Percentiles rank a stretch among this genome's conserved stretches.
These are phyloP conservation scores for Nemurella pictetii DNA, from an alignment of 2,888 invertebrate genomes.

Conservation along the genomic window DNA sequence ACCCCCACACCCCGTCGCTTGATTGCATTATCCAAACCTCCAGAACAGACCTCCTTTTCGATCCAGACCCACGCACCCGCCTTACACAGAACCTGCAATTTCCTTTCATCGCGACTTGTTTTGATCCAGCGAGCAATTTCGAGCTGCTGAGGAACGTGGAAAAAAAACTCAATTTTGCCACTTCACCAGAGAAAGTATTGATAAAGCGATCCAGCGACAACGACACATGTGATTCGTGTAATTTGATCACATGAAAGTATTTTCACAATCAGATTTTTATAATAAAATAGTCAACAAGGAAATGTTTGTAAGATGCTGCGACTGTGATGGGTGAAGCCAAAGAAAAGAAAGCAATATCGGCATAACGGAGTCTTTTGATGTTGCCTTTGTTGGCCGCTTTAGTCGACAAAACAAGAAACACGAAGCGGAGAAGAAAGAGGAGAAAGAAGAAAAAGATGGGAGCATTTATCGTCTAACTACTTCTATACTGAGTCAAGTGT, in stretches of 20 bases:
- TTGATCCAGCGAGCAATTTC: neutral
- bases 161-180: neutral
- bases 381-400: constrained; percentile 33
- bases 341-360: constrained; percentile 39
- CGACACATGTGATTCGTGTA: constrained; percentile 13
- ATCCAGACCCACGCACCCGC: neutral
- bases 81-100: neutral
- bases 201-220: neutral
- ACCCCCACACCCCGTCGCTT: neutral
- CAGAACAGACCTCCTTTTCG: neutral
- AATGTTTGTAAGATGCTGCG: constrained; percentile 19
- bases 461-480: constrained; percentile 17
- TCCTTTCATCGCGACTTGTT: neutral
- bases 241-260: constrained; percentile 15
- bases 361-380: constrained; percentile 39
- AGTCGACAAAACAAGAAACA: constrained; percentile 34
- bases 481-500: neutral
- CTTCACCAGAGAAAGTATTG: neutral
- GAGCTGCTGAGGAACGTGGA: neutral
- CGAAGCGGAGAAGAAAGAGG: constrained; percentile 36
- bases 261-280: constrained; percentile 15
- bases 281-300: neutral
- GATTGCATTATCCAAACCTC: neutral
- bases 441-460: constrained; percentile 37
- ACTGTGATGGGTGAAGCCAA: constrained; percentile 31